A percentile compares a stretch with the other conserved stretches of the same genome.
Conservation (phyloP, 2,797 vertebrate genomes). For the Aulostomus chinensis region DNA sequence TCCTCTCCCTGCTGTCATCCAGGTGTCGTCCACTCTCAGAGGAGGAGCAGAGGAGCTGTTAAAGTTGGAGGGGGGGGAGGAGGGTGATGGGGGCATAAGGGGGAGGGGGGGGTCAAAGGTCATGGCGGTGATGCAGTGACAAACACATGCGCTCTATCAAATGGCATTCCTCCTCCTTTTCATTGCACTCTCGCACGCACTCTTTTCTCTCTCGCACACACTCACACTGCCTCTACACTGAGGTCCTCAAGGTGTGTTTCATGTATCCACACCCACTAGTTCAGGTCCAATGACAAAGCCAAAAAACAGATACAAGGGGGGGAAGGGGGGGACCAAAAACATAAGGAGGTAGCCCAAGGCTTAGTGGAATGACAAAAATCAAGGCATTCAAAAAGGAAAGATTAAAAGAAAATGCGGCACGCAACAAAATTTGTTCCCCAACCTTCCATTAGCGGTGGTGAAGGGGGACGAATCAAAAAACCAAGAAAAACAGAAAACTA, state of each 20-base stretch:
- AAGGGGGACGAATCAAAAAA: constrained; percentile 62
- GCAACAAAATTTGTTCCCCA: constrained; percentile 56
- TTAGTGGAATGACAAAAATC: constrained; percentile 83
- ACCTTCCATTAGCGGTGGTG: constrained; percentile 54
- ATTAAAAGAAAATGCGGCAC: constrained; percentile 56
- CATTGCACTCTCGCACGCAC: neutral
- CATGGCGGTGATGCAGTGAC: constrained; percentile 60
- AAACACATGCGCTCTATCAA: constrained; percentile 17
- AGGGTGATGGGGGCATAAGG: neutral
- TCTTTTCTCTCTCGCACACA: constrained; percentile 15
- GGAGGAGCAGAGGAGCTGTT: constrained; percentile 28
- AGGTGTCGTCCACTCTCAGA: constrained; percentile 75
- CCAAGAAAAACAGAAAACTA: constrained; percentile 49
- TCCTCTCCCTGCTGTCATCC: constrained; percentile 52
- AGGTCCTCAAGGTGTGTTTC: constrained; percentile 68
- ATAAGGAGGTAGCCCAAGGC: constrained; percentile 91
- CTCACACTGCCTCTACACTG: constrained; percentile 62
- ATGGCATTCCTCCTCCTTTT: constrained; percentile 40
- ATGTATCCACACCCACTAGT: constrained; percentile 66
- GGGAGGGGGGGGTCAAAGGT: constrained; percentile 63
- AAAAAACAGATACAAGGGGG: constrained; percentile 61
- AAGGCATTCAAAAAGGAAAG: constrained; percentile 63
- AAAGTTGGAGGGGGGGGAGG: constrained; percentile 13
- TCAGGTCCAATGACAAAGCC: constrained; percentile 66
- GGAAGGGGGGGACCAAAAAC: constrained; percentile 27